Percentiles rank a stretch among this genome's conserved stretches.
Evolutionary conservation across 2,888 invertebrate genomes (phyloP).

Genomic region (Plagiodera versicolora): DNA sequence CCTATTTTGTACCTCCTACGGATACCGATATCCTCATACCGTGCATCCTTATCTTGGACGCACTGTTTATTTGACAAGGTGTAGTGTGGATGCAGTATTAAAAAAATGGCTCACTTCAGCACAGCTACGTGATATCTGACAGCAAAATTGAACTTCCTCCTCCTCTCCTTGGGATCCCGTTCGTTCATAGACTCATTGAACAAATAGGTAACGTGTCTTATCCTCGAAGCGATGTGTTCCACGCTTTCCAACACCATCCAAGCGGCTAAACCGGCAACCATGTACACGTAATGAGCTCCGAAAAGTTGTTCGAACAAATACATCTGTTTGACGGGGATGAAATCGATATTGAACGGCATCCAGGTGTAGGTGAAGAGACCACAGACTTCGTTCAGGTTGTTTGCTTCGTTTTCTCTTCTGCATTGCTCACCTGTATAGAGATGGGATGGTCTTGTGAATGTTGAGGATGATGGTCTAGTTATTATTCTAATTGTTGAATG

Average conservation of each 20-base stretch:
- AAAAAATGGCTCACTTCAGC: constrained; percentile 22
- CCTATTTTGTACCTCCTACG: too few relatives aligned
- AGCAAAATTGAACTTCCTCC: constrained; percentile 23
- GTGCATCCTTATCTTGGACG: too few relatives aligned
- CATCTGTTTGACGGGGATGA: constrained; percentile 22
- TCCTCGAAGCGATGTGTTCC: constrained; percentile 19
- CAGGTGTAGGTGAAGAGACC: constrained; percentile 25
- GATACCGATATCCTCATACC: too few relatives aligned
- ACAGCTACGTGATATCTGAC: constrained; percentile 21
- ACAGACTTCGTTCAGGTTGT: constrained; percentile 20
- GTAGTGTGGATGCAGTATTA: too few relatives aligned
- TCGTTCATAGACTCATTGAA: constrained; percentile 22
- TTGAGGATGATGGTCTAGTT: too few relatives aligned
- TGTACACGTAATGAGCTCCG: constrained; percentile 21
- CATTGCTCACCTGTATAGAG: constrained; percentile 14
- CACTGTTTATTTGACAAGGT: too few relatives aligned
- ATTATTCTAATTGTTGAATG: too few relatives aligned
- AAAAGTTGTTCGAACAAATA: constrained; percentile 21
- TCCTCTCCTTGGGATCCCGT: constrained; percentile 10
- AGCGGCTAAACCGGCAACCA: constrained; percentile 17
- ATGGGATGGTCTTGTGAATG: too few relatives aligned
- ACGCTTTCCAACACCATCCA: constrained; percentile 22
- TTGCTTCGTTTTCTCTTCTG: constrained; percentile 15
- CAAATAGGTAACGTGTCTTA: constrained; percentile 18
- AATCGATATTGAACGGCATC: constrained; percentile 30